These are phyloP conservation scores for Leiothrix lutea DNA, from an alignment of 2,113 vertebrate species.

Conservation along the genomic window DNA sequence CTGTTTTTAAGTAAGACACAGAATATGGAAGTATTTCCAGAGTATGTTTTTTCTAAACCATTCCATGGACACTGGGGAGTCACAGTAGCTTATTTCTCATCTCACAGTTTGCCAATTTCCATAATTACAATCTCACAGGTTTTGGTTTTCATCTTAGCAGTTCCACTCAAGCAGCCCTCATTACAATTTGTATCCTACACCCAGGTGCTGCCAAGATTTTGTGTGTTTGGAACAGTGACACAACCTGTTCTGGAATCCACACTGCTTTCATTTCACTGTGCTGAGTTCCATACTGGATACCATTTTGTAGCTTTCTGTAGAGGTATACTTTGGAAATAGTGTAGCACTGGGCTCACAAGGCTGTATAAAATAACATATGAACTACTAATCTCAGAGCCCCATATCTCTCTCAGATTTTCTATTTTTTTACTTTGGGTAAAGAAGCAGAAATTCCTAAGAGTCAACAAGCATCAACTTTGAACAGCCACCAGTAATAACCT, in stretches of 20 bases:
- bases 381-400: neutral
- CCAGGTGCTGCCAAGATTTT: neutral
- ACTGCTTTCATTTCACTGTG: neutral
- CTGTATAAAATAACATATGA: neutral
- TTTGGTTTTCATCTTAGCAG: neutral
- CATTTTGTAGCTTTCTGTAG: neutral
- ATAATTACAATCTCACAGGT: conserved; percentile 22
- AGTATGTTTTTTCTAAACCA: neutral
- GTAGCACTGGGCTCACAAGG: neutral
- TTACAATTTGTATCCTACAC: neutral
- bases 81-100: conserved; percentile 6
- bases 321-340: neutral
- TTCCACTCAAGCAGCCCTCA: neutral
- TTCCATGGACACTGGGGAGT: neutral
- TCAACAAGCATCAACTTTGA: neutral
- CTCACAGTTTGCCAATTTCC: neutral
- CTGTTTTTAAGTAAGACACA: neutral
- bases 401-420: neutral
- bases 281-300: neutral
- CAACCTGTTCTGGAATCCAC: neutral
- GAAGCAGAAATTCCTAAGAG: neutral
- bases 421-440: neutral
- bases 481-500: neutral
- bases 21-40: neutral
- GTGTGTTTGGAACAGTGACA: neutral